Evolutionary conservation across 2,113 vertebrate genomes (phyloP).

Genomic region (Urocolius indicus): DNA sequence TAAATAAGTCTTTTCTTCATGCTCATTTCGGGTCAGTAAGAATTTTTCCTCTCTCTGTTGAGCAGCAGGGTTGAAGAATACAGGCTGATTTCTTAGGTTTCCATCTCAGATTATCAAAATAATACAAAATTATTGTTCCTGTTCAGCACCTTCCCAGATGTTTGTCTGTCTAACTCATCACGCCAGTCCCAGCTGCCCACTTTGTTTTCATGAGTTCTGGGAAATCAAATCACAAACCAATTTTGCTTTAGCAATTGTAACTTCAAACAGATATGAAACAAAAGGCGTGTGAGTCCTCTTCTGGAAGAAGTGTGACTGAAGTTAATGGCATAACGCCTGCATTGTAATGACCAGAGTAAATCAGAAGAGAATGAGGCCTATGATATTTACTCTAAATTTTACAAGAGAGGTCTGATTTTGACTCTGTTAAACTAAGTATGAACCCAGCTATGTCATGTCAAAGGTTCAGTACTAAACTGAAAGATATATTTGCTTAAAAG

Average conservation of each 20-base stretch:
- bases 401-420: neutral
- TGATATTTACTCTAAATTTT: neutral
- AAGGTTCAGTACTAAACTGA: neutral
- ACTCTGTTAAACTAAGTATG: neutral
- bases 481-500: neutral
- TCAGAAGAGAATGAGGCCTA: neutral
- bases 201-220: constrained; percentile 12
- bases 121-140: neutral
- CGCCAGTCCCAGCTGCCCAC: accelerated
- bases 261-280: neutral
- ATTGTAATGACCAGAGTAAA: neutral
- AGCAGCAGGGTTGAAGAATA: neutral
- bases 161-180: neutral
- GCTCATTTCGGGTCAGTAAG: neutral
- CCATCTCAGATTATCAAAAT: neutral
- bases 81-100: neutral
- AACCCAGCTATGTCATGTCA: neutral
- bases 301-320: neutral
- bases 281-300: accelerated
- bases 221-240: neutral
- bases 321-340: neutral
- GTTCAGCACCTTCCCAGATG: neutral
- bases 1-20: neutral
- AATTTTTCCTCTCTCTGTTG: neutral
- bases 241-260: neutral